phyloP scores from a whole-genome alignment of 2,113 vertebrate species.

The Pterophyllum scalare region DNA sequence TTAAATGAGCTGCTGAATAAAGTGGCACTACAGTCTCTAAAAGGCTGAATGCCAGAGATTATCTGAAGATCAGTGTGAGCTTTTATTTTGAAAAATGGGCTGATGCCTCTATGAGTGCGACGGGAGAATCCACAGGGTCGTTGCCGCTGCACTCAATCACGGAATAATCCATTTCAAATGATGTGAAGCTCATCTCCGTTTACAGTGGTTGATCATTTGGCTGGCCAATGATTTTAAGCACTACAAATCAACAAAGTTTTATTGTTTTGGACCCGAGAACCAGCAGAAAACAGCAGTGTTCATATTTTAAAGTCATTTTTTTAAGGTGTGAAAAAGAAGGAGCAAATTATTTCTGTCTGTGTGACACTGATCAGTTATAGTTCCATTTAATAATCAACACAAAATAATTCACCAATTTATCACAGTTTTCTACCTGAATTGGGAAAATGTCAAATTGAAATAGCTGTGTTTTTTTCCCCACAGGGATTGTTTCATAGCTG shows the following conservation, averaged over 20 bases:
- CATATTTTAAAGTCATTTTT: neutral
- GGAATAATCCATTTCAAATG: neutral
- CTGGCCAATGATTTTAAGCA: constrained; percentile 64
- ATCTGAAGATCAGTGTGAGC: neutral
- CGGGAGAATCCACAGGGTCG: neutral
- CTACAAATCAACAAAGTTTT: neutral
- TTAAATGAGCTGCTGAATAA: neutral
- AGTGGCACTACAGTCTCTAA: neutral
- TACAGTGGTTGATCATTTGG: constrained; percentile 58
- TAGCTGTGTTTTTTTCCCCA: neutral
- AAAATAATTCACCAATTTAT: neutral
- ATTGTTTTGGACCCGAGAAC: neutral
- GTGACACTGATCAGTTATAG: neutral
- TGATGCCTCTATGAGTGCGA: neutral
- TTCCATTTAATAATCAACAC: neutral
- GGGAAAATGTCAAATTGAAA: neutral
- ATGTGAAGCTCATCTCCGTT: constrained; percentile 21
- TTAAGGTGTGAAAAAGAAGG: neutral
- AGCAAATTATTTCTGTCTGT: neutral
- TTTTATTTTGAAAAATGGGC: constrained; percentile 4
- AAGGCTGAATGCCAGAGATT: neutral
- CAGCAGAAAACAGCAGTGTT: constrained; percentile 32
- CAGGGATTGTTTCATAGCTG: neutral
- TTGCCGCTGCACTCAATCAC: neutral
- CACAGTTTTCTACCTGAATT: neutral